Evolutionary conservation across 2,888 invertebrate species (phyloP), one percentile per base, ranked within the genome.

Genomic region (Cephonodes hylas): DNA sequence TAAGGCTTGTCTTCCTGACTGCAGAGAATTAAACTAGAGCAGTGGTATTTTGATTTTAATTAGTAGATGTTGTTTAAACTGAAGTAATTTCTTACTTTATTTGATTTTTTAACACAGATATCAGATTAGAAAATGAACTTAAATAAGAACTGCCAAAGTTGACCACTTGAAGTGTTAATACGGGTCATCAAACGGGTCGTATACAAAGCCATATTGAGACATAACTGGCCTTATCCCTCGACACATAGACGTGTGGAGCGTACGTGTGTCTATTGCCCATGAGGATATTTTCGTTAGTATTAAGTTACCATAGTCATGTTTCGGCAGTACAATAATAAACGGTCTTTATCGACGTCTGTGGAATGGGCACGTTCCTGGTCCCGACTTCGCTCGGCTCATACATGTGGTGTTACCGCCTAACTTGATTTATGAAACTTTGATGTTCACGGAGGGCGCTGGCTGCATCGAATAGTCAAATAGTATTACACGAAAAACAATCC

Each of bases 361-460:
- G 15, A 27, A 53, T 27, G 23, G 62, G 63, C 70, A 74, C 70
- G 70, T 74, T 42, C 15, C 7, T 13, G 22, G 45, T 25, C 25
- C 46, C 46, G 48, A 15, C 64, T 59, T 34, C 42, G 59, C 62
- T 60, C 42, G 18, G 42, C 62, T 63, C 61, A 63, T 60, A 57
- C 64, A 60, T 63, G 58, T 34, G 48, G 60, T 61, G 48, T 53
- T 15, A 53, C 27, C 27, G 27, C 64, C 66, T 63, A 66, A 65
- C 66, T 68, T 70, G 67, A 70, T 70, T 71, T 65, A 69, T 64
- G 64, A 65, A 67, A 70, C 61, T 71, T 70, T 59, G 66, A 62
- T 67, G 63, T 68, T 67, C 65, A 61, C 62, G 27, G 27, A 10
- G n/a, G 48, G 20, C 42, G 46, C 42, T 56, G 60, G 62, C 38